Conservation (phyloP, 1,140 invertebrate genomes). For the Helicoverpa zea region DNA sequence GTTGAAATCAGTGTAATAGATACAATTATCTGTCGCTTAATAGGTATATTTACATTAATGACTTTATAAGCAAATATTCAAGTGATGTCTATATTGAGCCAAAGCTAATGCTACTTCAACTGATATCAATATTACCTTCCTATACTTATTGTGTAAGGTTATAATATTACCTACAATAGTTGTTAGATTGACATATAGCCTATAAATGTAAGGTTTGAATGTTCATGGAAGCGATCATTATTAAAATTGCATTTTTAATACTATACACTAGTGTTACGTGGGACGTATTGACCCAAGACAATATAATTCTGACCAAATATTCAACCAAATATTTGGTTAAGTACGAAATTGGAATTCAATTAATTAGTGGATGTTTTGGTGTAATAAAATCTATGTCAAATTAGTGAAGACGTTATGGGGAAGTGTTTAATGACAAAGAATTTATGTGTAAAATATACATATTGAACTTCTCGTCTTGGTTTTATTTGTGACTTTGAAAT, state of each 20-base stretch:
- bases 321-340: conserved; percentile 75
- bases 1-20: conserved; percentile 40
- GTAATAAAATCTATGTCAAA: conserved; percentile 70
- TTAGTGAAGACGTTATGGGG: conserved; percentile 60
- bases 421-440: conserved; percentile 73
- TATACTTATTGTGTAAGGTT: conserved; percentile 55
- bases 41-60: conserved; percentile 39
- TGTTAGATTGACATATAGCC: conserved; percentile 29
- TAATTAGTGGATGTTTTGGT: conserved; percentile 59
- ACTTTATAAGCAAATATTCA: conserved; percentile 38
- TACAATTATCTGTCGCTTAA: conserved; percentile 44
- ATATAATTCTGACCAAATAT: conserved; percentile 75
- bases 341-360: conserved; percentile 60
- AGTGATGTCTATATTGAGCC: conserved; percentile 59
- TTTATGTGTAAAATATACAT: conserved; percentile 70
- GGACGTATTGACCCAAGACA: conserved; percentile 64
- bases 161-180: conserved; percentile 48
- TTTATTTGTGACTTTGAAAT: conserved; percentile 37
- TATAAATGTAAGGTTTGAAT: conserved; percentile 43
- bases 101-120: conserved; percentile 63
- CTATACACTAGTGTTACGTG: conserved; percentile 56
- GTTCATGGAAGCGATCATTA: conserved; percentile 46
- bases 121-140: conserved; percentile 52
- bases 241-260: conserved; percentile 49
- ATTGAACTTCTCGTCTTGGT: conserved; percentile 53